phyloP scores from a whole-genome alignment of 2,888 invertebrate genomes.

The Dascillus cervinus region DNA sequence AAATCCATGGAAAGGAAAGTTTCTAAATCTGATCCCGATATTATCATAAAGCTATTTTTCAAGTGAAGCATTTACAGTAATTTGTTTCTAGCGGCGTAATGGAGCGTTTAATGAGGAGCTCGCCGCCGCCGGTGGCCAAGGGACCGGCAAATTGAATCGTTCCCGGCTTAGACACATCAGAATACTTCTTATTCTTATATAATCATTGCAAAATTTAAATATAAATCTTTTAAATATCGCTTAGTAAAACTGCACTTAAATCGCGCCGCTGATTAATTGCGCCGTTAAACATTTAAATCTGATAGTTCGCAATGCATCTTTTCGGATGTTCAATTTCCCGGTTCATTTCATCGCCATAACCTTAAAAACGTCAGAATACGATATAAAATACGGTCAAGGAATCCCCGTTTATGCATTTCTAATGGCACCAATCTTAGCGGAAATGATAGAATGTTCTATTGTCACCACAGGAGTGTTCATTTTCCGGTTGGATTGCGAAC shows the following conservation, averaged over 20 bases:
- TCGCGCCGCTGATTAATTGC: too few species aligned
- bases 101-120: constrained; percentile 44
- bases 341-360: constrained; percentile 29
- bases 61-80: constrained; percentile 39
- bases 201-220: too few species aligned
- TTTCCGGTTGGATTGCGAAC: constrained; percentile 44
- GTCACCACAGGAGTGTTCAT: constrained; percentile 46
- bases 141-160: constrained; percentile 45
- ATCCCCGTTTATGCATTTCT: constrained; percentile 41
- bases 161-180: constrained; percentile 33
- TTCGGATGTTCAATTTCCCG: constrained; percentile 25
- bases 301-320: too few species aligned
- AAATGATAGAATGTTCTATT: constrained; percentile 46
- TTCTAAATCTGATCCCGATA: constrained; percentile 24
- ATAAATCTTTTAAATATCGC: too few species aligned
- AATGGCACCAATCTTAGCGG: constrained; percentile 40
- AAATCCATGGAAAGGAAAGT: constrained; percentile 12
- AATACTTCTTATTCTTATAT: constrained; percentile 23
- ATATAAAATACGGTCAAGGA: constrained; percentile 28
- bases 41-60: constrained; percentile 38
- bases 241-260: too few species aligned
- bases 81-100: constrained; percentile 44
- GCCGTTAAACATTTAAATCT: too few species aligned
- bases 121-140: constrained; percentile 42
- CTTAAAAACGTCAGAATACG: constrained; percentile 29